Base-by-base conservation (phyloP, 2,113 vertebrate species). In the Paralichthys olivaceus region DNA sequence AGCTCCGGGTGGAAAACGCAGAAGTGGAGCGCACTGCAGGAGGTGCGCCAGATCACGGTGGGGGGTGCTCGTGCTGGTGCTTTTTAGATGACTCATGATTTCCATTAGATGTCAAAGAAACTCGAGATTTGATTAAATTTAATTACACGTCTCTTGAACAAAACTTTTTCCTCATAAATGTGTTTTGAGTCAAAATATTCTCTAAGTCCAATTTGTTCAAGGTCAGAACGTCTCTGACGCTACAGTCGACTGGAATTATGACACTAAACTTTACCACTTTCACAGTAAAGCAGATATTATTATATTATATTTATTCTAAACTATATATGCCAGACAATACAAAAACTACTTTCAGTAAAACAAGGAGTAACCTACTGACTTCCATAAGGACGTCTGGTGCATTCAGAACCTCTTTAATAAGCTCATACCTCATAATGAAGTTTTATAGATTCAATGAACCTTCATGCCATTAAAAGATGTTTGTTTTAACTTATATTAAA, bases 11-110 rank as follows among this genome's bases (percentile, higher is more conserved):
- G 3, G 61, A 28, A 32, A 78, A 72, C 20, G 4, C 17, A 12
- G 2, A 53, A 59, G 40, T 40, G 64, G 58, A 64, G 43, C 17
- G 0, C n/a, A 20, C 9, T 0, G 53, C 57, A 61, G 80, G 75
- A 83, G 43, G 59, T 8, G 12, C 13, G 25, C 20, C 55, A 37
- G 58, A 74, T 81, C 69, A n/a, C 63, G 32, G 82, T 32, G 11
- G 84, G 19, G 72, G 85, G 37, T 63, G 67, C 63, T 14, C 68
- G 14, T 29, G 49, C 54, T 49, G n/a, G n/a, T n/a, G n/a, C n/a
- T 66, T 14, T 32, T 79, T 75, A 74, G 75, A 75, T 40, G 28
- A 78, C 55, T 65, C 56, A 57, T 77, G 57, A 71, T 75, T 87
- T 79, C 49, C 49, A n/a, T n/a, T n/a, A 53, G 49, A 53, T 34